Conservation (phyloP, 2,797 vertebrate species). For the Todus mexicanus region DNA sequence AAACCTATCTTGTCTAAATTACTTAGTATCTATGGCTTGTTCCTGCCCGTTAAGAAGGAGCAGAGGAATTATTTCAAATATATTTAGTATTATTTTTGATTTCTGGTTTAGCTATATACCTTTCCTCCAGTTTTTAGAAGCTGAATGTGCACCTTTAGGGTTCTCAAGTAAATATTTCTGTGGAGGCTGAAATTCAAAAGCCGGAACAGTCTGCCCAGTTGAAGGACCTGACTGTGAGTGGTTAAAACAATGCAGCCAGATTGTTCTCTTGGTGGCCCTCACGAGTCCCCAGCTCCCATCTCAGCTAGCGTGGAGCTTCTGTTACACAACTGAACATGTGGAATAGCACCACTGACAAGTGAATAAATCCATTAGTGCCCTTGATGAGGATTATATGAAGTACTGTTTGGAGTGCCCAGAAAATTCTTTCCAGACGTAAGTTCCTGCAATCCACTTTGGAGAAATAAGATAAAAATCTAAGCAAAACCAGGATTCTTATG, state of each 20-base stretch:
- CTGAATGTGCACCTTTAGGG: background rate
- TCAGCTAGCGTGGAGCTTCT: background rate
- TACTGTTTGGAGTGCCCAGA: background rate
- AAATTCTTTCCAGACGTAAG: conserved; percentile 1
- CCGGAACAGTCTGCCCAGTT: background rate
- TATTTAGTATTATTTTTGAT: background rate
- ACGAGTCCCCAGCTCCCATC: background rate
- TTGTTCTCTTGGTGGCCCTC: background rate
- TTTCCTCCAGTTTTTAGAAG: background rate
- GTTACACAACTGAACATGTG: background rate
- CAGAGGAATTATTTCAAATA: background rate
- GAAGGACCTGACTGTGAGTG: background rate
- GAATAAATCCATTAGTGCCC: background rate
- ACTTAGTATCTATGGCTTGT: background rate
- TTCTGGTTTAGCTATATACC: background rate
- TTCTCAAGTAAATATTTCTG: background rate
- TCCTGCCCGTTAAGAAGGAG: background rate
- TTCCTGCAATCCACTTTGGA: background rate
- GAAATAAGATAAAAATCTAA: background rate
- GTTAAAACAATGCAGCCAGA: background rate
- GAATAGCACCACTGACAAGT: background rate
- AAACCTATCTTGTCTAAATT: background rate
- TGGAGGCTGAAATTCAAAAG: background rate
- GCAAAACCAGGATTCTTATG: background rate
- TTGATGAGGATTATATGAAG: conserved; percentile 27